phyloP scores from a whole-genome alignment of 2,797 vertebrate species.

The Leucoraja ocellata region DNA sequence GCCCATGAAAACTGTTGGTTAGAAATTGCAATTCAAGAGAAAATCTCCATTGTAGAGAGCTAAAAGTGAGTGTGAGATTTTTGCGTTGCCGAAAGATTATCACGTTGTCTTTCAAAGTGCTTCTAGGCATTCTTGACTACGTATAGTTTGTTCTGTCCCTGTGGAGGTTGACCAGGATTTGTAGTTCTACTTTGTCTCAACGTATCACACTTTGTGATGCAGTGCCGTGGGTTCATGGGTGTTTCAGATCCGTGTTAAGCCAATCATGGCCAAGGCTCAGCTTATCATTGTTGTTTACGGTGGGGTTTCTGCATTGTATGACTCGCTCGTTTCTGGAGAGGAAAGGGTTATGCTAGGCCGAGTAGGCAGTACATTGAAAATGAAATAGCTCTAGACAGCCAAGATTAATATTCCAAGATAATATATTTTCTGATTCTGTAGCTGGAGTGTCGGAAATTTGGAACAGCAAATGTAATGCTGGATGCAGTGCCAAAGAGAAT shows the following conservation, averaged over 20 bases:
- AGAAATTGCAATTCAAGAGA: not conserved
- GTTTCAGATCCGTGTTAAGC: not conserved
- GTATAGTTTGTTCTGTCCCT: no score
- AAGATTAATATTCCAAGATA: not conserved
- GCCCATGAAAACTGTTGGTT: no score
- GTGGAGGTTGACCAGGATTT: no score
- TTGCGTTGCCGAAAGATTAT: not conserved
- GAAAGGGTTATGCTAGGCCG: not conserved
- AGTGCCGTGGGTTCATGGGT: no score
- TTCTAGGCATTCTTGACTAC: not conserved
- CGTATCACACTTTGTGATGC: not conserved
- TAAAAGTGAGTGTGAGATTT: not conserved
- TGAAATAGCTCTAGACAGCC: not conserved
- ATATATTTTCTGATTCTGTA: not conserved
- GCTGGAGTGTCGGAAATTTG: not conserved
- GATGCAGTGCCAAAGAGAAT: not conserved
- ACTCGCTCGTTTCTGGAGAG: not conserved
- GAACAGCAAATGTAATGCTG: not conserved
- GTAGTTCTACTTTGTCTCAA: not conserved
- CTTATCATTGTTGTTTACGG: not conserved
- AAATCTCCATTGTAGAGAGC: not conserved
- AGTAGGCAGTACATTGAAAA: not conserved
- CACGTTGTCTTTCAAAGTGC: not conserved
- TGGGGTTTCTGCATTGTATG: no score
- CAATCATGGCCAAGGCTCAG: not conserved